These are phyloP conservation scores for Hyphantria cunea DNA, from an alignment of 1,140 invertebrate species.

Conservation along the genomic window DNA sequence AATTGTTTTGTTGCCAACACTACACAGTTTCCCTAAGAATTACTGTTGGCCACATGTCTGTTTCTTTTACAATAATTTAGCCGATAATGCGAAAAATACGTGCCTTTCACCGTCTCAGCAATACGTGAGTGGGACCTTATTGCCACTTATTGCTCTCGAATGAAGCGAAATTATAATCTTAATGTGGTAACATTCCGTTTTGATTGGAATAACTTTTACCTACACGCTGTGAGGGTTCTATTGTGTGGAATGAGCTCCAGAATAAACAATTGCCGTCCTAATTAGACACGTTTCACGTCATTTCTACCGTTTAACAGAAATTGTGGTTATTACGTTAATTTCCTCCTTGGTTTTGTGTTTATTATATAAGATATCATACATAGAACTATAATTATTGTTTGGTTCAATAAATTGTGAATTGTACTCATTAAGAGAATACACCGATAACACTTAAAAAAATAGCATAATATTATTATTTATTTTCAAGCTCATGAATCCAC, in stretches of 20 bases:
- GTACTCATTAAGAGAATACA: neutral
- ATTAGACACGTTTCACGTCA: constrained; percentile 27
- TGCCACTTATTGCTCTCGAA: constrained; percentile 70
- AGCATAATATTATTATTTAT: constrained; percentile 1
- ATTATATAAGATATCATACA: constrained; percentile 5
- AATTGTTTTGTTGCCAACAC: constrained; percentile 54
- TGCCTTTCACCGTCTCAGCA: constrained; percentile 61
- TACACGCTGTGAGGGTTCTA: constrained; percentile 11
- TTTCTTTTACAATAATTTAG: constrained; percentile 78
- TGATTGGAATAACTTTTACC: constrained; percentile 36
- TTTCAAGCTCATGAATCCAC: neutral
- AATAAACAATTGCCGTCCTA: constrained; percentile 28
- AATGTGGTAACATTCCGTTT: constrained; percentile 51
- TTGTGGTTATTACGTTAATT: constrained; percentile 12
- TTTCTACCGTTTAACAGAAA: constrained; percentile 20
- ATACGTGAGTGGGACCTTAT: constrained; percentile 68
- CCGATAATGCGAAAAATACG: constrained; percentile 79
- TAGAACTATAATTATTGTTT: neutral
- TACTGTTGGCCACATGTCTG: constrained; percentile 67
- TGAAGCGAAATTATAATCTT: constrained; percentile 71
- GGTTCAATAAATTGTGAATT: neutral
- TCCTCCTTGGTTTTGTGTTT: constrained; percentile 14
- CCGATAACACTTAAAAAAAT: neutral
- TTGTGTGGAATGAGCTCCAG: constrained; percentile 24
- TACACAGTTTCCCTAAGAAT: constrained; percentile 52